phyloP scores from a whole-genome alignment of 35 echinoderm and acorn worm genomes.

The Stichopus chloronotus region DNA sequence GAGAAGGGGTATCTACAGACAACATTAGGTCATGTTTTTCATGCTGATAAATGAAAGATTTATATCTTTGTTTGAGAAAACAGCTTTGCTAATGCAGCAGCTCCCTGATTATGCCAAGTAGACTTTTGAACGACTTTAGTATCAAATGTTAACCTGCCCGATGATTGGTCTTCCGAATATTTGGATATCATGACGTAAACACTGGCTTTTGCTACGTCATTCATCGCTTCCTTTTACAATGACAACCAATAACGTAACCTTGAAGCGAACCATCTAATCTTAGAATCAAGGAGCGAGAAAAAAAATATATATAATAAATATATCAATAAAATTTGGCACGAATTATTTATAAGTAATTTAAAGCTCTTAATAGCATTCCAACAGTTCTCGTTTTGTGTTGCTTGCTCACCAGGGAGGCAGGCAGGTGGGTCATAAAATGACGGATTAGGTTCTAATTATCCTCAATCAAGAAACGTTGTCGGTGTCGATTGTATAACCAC shows the following conservation, averaged over 20 bases:
- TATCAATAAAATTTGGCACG: too few relatives aligned
- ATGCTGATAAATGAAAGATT: too few relatives aligned
- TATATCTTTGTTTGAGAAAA: too few relatives aligned
- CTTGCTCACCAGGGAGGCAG: background rate
- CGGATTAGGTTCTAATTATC: slow-evolving; percentile 11
- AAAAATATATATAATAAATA: background rate
- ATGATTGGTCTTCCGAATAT: background rate
- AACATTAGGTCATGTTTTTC: too few relatives aligned
- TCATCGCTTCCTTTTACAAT: background rate
- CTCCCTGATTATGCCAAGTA: too few relatives aligned
- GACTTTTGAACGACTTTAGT: too few relatives aligned
- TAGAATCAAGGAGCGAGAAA: background rate
- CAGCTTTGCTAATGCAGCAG: too few relatives aligned
- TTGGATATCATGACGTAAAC: background rate
- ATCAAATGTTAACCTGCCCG: too few relatives aligned
- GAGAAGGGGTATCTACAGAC: too few relatives aligned
- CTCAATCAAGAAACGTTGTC: background rate
- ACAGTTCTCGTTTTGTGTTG: background rate
- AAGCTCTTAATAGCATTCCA: slow-evolving; percentile 10
- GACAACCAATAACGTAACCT: background rate
- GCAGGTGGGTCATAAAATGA: slow-evolving; percentile 1
- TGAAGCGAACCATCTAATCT: background rate
- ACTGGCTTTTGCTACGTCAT: background rate
- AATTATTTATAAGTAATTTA: background rate
- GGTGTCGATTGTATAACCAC: background rate